Conservation (phyloP, 2,888 invertebrate species). For the Eristalinus sepulchralis region DNA sequence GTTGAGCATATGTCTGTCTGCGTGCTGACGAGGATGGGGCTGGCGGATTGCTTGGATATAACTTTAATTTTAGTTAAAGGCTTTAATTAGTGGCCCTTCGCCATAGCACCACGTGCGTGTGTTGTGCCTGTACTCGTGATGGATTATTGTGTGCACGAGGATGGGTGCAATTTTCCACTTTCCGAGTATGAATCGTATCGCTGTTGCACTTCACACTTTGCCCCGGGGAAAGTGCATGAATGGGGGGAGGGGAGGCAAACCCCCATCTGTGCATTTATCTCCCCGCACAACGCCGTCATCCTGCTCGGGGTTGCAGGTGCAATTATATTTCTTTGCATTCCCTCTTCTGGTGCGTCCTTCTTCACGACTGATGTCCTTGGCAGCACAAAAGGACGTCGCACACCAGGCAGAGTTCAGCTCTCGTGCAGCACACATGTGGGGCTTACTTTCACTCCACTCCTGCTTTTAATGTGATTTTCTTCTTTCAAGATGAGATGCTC, state of each 20-base stretch:
- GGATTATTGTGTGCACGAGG: constrained; percentile 27
- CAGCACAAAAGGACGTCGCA: constrained; percentile 46
- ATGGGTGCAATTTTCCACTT: constrained; percentile 65
- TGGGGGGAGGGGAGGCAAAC: neutral
- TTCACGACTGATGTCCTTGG: constrained; percentile 53
- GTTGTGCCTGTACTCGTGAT: neutral
- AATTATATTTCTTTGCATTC: constrained; percentile 46
- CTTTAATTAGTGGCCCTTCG: constrained; percentile 56
- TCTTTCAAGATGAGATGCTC: constrained; percentile 40
- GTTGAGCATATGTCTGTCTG: constrained; percentile 42
- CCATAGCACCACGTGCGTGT: neutral
- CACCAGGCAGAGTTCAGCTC: constrained; percentile 1
- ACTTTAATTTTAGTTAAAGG: no score
- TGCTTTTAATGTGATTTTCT: constrained; percentile 66
- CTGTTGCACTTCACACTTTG: constrained; percentile 64
- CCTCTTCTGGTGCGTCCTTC: neutral
- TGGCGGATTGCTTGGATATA: neutral
- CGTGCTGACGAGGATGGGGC: constrained; percentile 1
- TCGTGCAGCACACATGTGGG: constrained; percentile 39
- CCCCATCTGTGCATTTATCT: constrained; percentile 18
- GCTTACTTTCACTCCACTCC: constrained; percentile 15
- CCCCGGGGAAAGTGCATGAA: constrained; percentile 4
- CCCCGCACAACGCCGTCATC: neutral
- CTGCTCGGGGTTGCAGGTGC: constrained; percentile 50
- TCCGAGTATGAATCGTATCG: constrained; percentile 50